Conservation (phyloP, 2,797 vertebrate species). For the Acanthurus lineatus region DNA sequence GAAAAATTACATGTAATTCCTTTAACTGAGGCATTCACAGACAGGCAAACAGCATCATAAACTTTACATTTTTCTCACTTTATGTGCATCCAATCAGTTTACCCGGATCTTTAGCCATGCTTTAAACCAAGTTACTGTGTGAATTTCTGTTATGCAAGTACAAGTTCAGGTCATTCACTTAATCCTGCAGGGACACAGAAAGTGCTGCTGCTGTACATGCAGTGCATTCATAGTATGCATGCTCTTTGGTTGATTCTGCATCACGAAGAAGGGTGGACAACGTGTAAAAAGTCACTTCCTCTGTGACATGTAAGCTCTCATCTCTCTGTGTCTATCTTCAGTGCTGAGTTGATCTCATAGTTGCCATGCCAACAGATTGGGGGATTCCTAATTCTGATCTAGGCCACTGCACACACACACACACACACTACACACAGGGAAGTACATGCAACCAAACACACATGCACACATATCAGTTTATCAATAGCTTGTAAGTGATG, state of each 20-base stretch:
- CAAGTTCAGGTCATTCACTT: constrained; percentile 6
- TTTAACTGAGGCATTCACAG: constrained; percentile 6
- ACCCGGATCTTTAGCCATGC: neutral
- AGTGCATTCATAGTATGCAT: neutral
- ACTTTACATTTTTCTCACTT: neutral
- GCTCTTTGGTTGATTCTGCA: neutral
- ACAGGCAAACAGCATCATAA: neutral
- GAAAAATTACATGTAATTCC: neutral
- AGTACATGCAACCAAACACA: constrained; percentile 21
- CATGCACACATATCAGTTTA: constrained; percentile 13
- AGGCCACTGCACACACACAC: constrained; percentile 43
- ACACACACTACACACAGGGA: neutral
- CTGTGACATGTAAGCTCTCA: constrained; percentile 37
- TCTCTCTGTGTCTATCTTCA: constrained; percentile 39
- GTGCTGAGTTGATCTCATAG: constrained; percentile 58
- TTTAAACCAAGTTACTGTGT: neutral
- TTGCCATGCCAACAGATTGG: constrained; percentile 80
- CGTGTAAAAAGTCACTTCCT: constrained; percentile 50
- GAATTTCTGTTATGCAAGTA: neutral
- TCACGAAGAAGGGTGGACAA: neutral
- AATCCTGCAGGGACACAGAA: neutral
- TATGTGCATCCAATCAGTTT: neutral
- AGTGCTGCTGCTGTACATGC: neutral
- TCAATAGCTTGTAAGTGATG: constrained; percentile 22
- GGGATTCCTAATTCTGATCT: constrained; percentile 68